phyloP scores from a whole-genome alignment of 2,888 invertebrate genomes.

The Aphelenchoides bicaudatus region DNA sequence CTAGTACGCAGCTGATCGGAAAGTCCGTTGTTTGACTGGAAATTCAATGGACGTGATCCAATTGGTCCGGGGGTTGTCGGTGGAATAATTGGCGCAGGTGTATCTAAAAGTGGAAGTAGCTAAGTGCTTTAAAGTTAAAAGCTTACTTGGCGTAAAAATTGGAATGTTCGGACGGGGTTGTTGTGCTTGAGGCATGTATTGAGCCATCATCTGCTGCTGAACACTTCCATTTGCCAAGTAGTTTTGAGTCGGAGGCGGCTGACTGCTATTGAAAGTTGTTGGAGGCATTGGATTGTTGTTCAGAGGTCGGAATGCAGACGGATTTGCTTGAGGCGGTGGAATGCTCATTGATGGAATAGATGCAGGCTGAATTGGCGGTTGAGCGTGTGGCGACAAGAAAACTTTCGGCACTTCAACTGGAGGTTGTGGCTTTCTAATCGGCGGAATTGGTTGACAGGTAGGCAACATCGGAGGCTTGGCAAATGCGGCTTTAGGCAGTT shows the following conservation, averaged over 20 bases:
- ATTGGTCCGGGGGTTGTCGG: constrained; percentile 13
- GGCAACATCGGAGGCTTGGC: constrained; percentile 49
- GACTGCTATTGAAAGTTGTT: not conserved
- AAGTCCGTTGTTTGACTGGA: not conserved
- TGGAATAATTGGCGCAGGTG: not conserved
- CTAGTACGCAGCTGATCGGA: no score
- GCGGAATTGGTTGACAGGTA: constrained; percentile 27
- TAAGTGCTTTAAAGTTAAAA: not conserved
- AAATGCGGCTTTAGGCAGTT: constrained; percentile 43
- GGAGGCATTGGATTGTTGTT: constrained; percentile 8
- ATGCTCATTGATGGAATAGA: not conserved
- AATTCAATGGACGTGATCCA: constrained; percentile 8
- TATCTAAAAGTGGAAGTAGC: not conserved
- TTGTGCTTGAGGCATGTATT: constrained; percentile 11
- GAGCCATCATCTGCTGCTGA: constrained; percentile 15
- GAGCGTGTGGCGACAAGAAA: constrained; percentile 7
- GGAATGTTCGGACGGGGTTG: constrained; percentile 9
- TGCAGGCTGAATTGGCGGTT: no score
- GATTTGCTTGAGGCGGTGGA: not conserved
- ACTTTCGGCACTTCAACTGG: not conserved
- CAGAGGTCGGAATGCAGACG: constrained; percentile 14
- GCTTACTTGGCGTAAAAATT: constrained; percentile 6
- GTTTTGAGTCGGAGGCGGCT: not conserved
- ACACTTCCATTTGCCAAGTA: not conserved
- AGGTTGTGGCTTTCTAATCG: constrained; percentile 15